Base-by-base conservation (phyloP, 2,113 vertebrate genomes). In the Desmodus rotundus region DNA sequence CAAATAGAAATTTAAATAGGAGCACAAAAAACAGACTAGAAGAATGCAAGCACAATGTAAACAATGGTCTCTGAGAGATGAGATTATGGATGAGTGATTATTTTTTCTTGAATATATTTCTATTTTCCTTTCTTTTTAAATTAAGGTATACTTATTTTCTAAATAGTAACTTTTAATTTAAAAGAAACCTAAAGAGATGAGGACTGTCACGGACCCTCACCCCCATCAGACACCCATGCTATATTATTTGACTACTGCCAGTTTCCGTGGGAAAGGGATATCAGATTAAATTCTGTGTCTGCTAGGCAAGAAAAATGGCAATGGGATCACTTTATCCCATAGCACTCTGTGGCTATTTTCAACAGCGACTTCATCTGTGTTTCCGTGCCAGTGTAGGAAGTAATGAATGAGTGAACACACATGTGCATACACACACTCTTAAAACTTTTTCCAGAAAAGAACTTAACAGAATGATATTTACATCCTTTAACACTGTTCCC, bases 91-190 rank as follows among this genome's bases (percentile, higher is more conserved):
- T 78, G 6, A 31, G n/a, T 88, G 26, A 61, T 38, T 65, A 17
- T 91, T 76, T 96, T 85, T 63, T 20, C 80, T 92, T 93, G 36
- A 80, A 81, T 89, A 45, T 84, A 52, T n/a, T 45, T 89, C 15
- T 91, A 54, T 58, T 54, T 80, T 85, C 72, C 72, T 73, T 67
- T 72, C 28, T 74, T 92, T 31, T 3, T 22, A 47, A 36, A 61
- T 41, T 9, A 65, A 90, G 50, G 16, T 65, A 74, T 86, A n/a
- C 86, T 94, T 87, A 24, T 91, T 87, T 74, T 93, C 61, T 77
- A 91, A 78, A 87, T 15, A 93, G 26, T 20, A 96, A 36, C 73
- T 89, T 15, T 87, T 89, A 58, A 76, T 67, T 89, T 61, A 73
- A 87, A 94, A 89, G 16, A 54, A 92, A 31, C n/a, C 41, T 86